These are phyloP conservation scores for Prunella himalayana DNA, from an alignment of 2,113 vertebrate genomes.

Conservation along the genomic window DNA sequence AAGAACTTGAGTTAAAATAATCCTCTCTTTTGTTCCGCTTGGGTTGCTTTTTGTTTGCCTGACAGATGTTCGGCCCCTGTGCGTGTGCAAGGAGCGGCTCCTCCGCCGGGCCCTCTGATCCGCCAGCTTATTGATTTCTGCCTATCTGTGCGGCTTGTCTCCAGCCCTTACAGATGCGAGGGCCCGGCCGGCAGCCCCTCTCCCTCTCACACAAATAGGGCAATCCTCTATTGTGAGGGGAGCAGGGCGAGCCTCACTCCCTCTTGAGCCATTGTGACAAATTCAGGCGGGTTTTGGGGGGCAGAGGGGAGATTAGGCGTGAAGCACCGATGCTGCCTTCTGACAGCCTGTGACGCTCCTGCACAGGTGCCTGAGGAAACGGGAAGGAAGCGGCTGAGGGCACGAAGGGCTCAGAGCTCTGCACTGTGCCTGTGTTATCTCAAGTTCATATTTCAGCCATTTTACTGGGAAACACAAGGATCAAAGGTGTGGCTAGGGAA, in stretches of 20 bases:
- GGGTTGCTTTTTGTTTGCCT: conserved; percentile 70
- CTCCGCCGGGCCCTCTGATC: conserved; percentile 55
- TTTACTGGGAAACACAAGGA: background rate
- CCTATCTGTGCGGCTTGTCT: conserved; percentile 30
- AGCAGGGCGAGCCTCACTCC: background rate
- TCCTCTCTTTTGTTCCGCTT: conserved; percentile 72
- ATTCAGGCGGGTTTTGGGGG: background rate
- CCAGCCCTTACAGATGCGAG: conserved; percentile 46
- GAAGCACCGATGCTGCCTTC: background rate
- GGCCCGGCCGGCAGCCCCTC: conserved; percentile 10
- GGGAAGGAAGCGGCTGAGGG: background rate
- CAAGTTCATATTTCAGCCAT: background rate
- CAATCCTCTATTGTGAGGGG: conserved; percentile 19
- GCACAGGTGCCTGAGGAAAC: accelerated
- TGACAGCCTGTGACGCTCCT: background rate
- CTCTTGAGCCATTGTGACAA: background rate
- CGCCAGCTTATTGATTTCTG: conserved; percentile 62
- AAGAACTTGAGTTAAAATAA: conserved; percentile 75
- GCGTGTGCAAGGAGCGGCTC: conserved; percentile 37
- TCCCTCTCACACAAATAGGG: conserved; percentile 42
- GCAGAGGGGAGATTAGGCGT: background rate
- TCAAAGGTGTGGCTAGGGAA: background rate
- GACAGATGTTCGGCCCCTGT: conserved; percentile 73
- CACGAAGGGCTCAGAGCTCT: background rate
- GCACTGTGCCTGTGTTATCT: background rate